Conservation (phyloP, 1,140 invertebrate genomes). For the Zophobas morio region DNA sequence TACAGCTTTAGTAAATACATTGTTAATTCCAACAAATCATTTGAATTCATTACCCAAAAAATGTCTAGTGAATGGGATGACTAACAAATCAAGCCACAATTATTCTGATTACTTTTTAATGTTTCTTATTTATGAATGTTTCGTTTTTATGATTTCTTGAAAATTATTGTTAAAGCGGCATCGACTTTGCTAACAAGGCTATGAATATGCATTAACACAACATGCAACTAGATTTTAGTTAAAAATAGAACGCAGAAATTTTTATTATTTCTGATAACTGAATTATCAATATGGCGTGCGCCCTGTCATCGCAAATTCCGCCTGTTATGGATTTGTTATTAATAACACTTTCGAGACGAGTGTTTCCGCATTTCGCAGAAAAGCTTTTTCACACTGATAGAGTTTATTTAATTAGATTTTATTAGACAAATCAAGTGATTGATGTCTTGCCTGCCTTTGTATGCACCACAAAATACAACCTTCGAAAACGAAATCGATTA, state of each 20-base stretch:
- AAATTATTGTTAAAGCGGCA: constrained; percentile 14
- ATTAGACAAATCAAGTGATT: constrained; percentile 38
- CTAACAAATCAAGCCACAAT: constrained; percentile 18
- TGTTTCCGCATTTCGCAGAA: constrained; percentile 24
- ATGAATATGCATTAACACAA: constrained; percentile 18
- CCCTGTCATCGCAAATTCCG: constrained; percentile 9
- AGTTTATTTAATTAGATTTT: constrained; percentile 37
- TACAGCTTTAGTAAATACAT: constrained; percentile 33
- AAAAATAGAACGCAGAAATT: constrained; percentile 21
- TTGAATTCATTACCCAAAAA: neutral
- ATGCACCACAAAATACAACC: constrained; percentile 7
- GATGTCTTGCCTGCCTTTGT: constrained; percentile 13
- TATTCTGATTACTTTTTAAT: neutral
- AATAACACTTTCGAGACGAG: constrained; percentile 37
- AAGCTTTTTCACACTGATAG: constrained; percentile 31
- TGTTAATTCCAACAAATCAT: constrained; percentile 28
- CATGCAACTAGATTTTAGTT: constrained; percentile 21
- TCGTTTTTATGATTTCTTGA: constrained; percentile 30
- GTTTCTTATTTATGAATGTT: constrained; percentile 7
- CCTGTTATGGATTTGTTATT: constrained; percentile 17
- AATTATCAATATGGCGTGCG: neutral
- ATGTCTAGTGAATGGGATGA: neutral
- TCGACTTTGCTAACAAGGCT: constrained; percentile 43
- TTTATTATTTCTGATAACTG: neutral
- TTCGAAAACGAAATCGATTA: constrained; percentile 5